phyloP scores from a whole-genome alignment of 2,888 invertebrate genomes.

The Ochropacha duplaris region DNA sequence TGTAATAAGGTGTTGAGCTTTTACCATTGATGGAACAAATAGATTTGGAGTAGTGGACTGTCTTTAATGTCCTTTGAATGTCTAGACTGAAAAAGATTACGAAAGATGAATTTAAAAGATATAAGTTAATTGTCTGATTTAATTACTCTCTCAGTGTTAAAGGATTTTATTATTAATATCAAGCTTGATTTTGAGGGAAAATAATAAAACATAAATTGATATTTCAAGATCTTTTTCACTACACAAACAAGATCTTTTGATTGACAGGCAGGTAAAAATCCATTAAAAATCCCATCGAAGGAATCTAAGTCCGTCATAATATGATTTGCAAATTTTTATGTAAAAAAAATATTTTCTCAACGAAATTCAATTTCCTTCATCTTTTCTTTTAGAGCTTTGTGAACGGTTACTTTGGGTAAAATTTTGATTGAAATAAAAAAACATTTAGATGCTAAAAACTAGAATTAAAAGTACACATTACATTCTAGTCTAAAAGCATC shows the following conservation, averaged over 20 bases:
- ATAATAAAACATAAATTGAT: too few relatives aligned
- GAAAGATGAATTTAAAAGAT: slow-evolving; percentile 20
- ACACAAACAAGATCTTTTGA: not conserved
- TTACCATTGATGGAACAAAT: not conserved
- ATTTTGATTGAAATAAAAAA: too few relatives aligned
- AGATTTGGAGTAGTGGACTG: not conserved
- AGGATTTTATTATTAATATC: not conserved
- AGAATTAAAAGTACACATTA: not conserved
- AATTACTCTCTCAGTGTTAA: not conserved
- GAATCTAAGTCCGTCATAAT: slow-evolving; percentile 14
- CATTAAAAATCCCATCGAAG: not conserved
- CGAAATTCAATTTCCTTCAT: slow-evolving; percentile 17
- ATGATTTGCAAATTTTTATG: slow-evolving; percentile 9
- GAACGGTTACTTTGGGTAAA: not conserved
- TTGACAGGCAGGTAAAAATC: not conserved
- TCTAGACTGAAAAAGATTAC: slow-evolving; percentile 41
- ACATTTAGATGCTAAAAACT: not conserved
- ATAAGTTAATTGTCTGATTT: slow-evolving; percentile 3
- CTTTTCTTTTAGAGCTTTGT: not conserved
- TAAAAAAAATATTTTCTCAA: slow-evolving; percentile 18
- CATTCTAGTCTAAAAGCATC: too few relatives aligned
- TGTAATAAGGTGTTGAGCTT: not conserved
- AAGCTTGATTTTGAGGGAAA: not conserved
- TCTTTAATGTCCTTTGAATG: slow-evolving; percentile 29
- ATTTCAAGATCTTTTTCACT: not conserved